Conservation (phyloP, 2,797 vertebrate genomes). For the Phalloptychus januarius region DNA sequence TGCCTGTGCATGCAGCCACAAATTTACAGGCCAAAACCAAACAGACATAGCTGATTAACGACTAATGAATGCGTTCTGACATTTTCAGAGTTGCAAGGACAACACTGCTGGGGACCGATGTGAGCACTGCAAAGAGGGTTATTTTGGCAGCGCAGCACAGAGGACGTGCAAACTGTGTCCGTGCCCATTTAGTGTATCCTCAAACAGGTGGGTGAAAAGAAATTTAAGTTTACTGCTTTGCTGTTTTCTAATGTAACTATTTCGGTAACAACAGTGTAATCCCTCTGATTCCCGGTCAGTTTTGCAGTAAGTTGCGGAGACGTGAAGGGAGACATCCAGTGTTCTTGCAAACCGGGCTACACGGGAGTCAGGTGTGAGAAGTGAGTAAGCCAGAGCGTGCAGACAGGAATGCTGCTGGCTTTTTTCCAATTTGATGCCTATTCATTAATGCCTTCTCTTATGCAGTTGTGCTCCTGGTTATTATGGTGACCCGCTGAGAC, state of each 20-base stretch:
- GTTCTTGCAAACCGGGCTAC: constrained; percentile 90
- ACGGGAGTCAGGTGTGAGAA: constrained; percentile 86
- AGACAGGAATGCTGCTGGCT: neutral
- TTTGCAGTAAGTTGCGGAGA: constrained; percentile 89
- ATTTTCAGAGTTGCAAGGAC: constrained; percentile 87
- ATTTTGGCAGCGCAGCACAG: constrained; percentile 83
- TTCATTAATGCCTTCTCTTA: constrained; percentile 25
- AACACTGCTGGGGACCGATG: constrained; percentile 91
- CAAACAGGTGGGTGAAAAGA: constrained; percentile 84
- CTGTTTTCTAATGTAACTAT: constrained; percentile 3
- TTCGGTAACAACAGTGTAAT: neutral
- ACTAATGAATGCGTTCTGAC: constrained; percentile 33
- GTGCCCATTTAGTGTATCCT: constrained; percentile 80
- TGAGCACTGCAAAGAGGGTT: constrained; percentile 90
- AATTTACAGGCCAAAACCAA: constrained; percentile 30
- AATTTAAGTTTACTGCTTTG: neutral
- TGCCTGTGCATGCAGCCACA: constrained; percentile 53
- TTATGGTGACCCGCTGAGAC: constrained; percentile 87
- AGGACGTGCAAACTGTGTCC: constrained; percentile 86
- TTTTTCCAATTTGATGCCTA: constrained; percentile 4
- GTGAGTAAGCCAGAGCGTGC: constrained; percentile 65
- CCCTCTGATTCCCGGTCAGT: constrained; percentile 68
- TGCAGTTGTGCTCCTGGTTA: constrained; percentile 92
- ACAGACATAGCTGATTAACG: constrained; percentile 9
- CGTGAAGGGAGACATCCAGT: constrained; percentile 79